Evolutionary conservation across 2,888 invertebrate species (phyloP).

Genomic region (Schrankia costaestrigalis): DNA sequence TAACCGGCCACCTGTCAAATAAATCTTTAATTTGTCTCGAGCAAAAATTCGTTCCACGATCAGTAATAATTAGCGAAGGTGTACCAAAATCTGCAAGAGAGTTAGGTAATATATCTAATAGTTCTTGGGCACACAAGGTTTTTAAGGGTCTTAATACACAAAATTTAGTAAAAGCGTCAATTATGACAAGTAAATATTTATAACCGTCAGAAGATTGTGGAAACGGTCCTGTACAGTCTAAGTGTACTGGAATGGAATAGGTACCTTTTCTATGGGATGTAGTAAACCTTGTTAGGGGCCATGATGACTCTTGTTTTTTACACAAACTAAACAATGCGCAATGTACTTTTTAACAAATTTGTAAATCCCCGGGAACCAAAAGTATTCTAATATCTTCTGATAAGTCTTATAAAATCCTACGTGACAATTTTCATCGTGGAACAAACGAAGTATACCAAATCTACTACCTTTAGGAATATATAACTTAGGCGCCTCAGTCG

Average conservation of each 20-base stretch:
- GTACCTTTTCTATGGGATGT: constrained; percentile 2
- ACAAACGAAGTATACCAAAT: constrained; percentile 3
- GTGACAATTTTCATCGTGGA: constrained; percentile 10
- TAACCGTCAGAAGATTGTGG: not conserved
- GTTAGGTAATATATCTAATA: not conserved
- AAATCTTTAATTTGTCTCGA: not conserved
- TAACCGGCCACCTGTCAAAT: not conserved
- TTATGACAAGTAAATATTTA: not conserved
- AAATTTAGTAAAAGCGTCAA: not conserved
- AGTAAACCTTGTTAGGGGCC: constrained; percentile 7
- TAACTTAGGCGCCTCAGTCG: not conserved
- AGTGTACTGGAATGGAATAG: not conserved
- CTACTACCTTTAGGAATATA: constrained; percentile 2
- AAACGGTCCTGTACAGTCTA: not conserved
- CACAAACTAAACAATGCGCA: constrained; percentile 7
- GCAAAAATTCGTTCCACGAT: constrained; percentile 6
- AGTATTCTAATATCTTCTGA: constrained; percentile 3
- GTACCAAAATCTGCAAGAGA: not conserved
- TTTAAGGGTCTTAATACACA: not conserved
- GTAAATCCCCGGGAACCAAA: constrained; percentile 4
- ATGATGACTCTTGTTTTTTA: constrained; percentile 3
- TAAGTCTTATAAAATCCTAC: constrained; percentile 5
- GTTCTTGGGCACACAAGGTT: not conserved
- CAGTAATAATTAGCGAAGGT: constrained; percentile 3
- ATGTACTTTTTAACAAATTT: constrained; percentile 5